Base-by-base conservation (phyloP, 2,888 invertebrate genomes). In the Ceramica pisi region DNA sequence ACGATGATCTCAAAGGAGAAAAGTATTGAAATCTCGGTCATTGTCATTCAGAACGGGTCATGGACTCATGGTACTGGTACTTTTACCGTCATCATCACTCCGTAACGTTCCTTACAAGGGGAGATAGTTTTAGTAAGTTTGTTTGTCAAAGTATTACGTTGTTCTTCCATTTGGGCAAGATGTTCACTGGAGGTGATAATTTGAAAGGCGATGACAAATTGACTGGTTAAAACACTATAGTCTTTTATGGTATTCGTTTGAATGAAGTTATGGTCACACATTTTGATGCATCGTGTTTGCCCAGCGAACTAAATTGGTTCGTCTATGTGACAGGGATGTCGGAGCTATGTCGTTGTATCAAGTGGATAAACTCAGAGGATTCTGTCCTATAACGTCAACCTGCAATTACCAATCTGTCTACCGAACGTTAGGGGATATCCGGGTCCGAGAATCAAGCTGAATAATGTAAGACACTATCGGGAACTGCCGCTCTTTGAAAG, bases 1-100 rank as follows among this genome's bases (percentile, higher is more conserved):
- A 82, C 80, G 82, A 80, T 89, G 89, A 87, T 90, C 87, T 90
- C 84, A 88, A 87, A 85, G 84, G 87, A 81, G 90, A 89, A 90
- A 88, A 87, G 84, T 77, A 85, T 71, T 71, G 80, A 70, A 78
- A 88, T 86, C 79, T 90, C 86, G 87, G 85, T 84, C 87, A 87
- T 84, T 85, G 86, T 87, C 83, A 86, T 87, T 81, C 85, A 76
- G 78, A 62, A 62, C 82, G 53, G 75, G 85, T 81, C 80, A 80
- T 73, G 75, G 61, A 75, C 82, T 81, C 80, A 78, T 73, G 75
- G 74, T 60, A 60, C 50, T 55, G 78, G 41, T 41, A 41, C 83
- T 83, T 84, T 86, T 85, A 82, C 84, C 61, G 50, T n/a, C 75
- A 69, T 64, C 78, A 76, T 75, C 68, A 75, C 48, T 46, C 68